Evolutionary conservation across 1,140 invertebrate species (phyloP).

Genomic region (Centruroides sculpturatus): DNA sequence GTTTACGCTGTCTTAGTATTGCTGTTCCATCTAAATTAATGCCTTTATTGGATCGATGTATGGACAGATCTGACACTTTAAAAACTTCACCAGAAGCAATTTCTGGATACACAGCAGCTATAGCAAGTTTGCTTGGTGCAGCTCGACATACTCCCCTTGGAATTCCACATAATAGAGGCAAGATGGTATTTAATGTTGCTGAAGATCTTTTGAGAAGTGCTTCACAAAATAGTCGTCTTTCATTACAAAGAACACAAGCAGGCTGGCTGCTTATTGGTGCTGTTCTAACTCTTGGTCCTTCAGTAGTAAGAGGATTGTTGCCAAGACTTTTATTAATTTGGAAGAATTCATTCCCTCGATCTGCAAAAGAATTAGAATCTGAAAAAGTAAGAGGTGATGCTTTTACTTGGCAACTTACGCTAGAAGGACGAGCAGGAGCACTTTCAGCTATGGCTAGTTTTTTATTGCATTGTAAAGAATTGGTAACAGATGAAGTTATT

Average conservation of each 20-base stretch:
- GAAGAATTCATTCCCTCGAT: constrained; percentile 94
- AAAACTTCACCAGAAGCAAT: constrained; percentile 86
- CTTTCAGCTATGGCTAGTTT: constrained; percentile 82
- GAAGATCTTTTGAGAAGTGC: constrained; percentile 92
- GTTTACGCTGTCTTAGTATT: constrained; percentile 74
- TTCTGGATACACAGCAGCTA: constrained; percentile 79
- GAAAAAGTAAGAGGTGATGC: constrained; percentile 94
- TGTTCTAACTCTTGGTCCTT: constrained; percentile 82
- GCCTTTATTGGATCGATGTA: constrained; percentile 72
- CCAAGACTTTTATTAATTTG: constrained; percentile 88
- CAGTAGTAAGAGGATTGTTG: constrained; percentile 73
- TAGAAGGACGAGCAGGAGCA: constrained; percentile 91
- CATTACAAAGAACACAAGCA: constrained; percentile 84
- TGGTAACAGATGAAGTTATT: constrained; percentile 81
- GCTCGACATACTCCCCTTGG: constrained; percentile 81
- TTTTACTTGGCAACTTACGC: constrained; percentile 94
- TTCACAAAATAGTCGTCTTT: constrained; percentile 90
- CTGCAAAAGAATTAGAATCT: constrained; percentile 86
- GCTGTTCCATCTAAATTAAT: constrained; percentile 88
- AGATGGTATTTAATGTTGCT: constrained; percentile 89
- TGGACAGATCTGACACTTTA: constrained; percentile 71
- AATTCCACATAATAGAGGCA: constrained; percentile 89
- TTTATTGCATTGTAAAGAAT: constrained; percentile 71
- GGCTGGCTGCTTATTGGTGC: constrained; percentile 95
- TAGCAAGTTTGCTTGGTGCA: constrained; percentile 83